Base-by-base conservation (phyloP, 2,888 invertebrate genomes). In the Augochlorella aurata region DNA sequence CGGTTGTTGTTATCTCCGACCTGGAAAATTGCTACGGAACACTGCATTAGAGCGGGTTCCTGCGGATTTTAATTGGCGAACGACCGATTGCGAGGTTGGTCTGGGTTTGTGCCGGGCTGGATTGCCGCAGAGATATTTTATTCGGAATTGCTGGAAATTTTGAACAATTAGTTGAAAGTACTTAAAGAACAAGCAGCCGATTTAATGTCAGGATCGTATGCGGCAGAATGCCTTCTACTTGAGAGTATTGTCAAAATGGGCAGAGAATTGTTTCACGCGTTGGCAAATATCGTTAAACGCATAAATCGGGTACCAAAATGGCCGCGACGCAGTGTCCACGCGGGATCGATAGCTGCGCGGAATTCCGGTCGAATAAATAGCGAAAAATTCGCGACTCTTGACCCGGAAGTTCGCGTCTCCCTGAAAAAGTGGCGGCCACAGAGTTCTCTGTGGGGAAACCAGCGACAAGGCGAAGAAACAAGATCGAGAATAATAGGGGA, bases 301-400 rank as follows among this genome's bases (percentile, higher is more conserved):
- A 38, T 24, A 7, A 58, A 58, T 24, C 58, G 14, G 58, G 24
- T 58, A n/a, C 21, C 58, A 14, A 58, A 58, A 58, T 24, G 54
- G 49, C 21, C 21, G 5, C 21, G 5, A 14, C 54, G 14, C 58
- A 7, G 24, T 24, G 58, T 14, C 54, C 24, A 7, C 58, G 21
- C 21, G 58, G 24, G 58, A 24, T 58, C 58, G 12, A 58, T 58
- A 24, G 58, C 58, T 58, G 24, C 24, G 21, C 58, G 14, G 58
- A 24, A 58, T 24, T 58, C 21, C 66, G 67, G 52, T 78, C 72
- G 81, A 76, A 78, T 81, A 72, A 85, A 82, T 76, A 79, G 78
- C 29, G 38, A 47, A 38, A 38, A 80, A 85, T 82, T 21, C 24
- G 45, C 69, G 75, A 72, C 68, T 79, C 78, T 75, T 79, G 82